These are phyloP conservation scores for Oreochromis spilurus DNA, from an alignment of 2,113 vertebrate species.

Conservation along the genomic window DNA sequence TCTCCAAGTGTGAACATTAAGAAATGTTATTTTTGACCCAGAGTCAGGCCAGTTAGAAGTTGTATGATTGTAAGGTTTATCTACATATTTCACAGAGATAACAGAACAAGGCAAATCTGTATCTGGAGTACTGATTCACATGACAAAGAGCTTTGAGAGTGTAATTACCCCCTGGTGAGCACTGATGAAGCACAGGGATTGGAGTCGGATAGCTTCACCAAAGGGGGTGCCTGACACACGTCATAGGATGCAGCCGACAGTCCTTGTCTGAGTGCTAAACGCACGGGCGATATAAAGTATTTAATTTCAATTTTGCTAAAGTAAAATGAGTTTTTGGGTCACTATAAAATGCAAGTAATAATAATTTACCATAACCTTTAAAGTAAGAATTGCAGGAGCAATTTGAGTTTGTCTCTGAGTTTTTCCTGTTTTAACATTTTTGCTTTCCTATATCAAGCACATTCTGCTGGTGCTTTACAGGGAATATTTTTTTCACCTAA, in stretches of 20 bases:
- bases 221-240: neutral
- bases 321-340: neutral
- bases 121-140: neutral
- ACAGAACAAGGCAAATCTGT: neutral
- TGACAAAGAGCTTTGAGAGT: neutral
- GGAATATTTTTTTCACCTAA: neutral
- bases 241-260: neutral
- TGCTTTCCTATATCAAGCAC: neutral
- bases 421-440: neutral
- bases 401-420: neutral
- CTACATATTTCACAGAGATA: neutral
- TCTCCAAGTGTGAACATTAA: neutral
- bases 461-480: neutral
- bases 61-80: neutral
- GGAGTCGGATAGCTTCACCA: neutral
- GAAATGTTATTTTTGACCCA: neutral
- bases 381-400: neutral
- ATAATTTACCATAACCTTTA: neutral
- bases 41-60: neutral
- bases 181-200: neutral
- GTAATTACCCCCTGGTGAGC: neutral
- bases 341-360: neutral
- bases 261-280: neutral
- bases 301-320: neutral
- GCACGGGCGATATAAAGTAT: fast-evolving